phyloP scores from a whole-genome alignment of 2,113 vertebrate species.

The chimpanzee (Pan troglodytes) region DNA sequence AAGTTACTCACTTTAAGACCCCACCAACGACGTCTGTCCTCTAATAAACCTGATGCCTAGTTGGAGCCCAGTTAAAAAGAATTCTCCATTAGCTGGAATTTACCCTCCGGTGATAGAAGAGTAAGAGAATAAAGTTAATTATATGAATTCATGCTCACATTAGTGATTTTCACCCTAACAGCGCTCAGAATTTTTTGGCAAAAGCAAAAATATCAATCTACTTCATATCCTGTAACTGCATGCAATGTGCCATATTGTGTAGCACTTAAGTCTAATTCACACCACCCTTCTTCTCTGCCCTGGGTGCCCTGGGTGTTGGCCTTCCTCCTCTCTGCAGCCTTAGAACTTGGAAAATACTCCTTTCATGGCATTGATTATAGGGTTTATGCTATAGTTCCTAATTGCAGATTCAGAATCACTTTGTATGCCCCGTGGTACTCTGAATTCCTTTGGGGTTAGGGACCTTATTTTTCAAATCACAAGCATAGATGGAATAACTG shows the following conservation, averaged over 20 bases:
- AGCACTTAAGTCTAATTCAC: background rate
- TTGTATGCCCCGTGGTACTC: background rate
- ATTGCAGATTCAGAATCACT: background rate
- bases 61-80: background rate
- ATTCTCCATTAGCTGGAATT: background rate
- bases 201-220: background rate
- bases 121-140: background rate
- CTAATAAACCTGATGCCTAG: background rate
- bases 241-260: fast-evolving
- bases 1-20: background rate
- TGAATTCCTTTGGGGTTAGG: background rate
- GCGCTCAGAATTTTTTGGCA: background rate
- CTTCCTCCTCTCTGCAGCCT: background rate
- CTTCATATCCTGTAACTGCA: background rate
- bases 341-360: background rate
- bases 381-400: background rate
- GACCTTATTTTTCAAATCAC: background rate
- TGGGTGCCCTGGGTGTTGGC: background rate
- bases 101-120: background rate
- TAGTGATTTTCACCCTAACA: background rate
- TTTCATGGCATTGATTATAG: background rate
- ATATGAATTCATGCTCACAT: background rate
- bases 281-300: background rate
- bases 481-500: background rate
- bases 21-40: background rate